Percentiles rank a stretch among this genome's conserved stretches.
Evolutionary conservation across 1,140 invertebrate species (phyloP).

Genomic region (Diorhabda elongata): DNA sequence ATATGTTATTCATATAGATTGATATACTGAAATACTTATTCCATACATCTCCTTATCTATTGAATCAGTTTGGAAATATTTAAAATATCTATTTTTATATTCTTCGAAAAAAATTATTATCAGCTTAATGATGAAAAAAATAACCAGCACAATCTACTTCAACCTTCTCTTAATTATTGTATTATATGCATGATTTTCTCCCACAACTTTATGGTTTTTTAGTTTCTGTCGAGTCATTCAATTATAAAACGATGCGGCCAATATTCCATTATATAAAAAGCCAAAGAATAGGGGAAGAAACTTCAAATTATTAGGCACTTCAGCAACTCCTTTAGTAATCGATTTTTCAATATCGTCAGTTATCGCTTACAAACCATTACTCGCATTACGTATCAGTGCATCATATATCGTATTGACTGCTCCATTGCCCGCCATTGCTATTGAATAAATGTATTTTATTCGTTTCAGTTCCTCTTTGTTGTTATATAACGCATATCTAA

Average conservation of each 20-base stretch:
- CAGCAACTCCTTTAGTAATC: constrained; percentile 1
- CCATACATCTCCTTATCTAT: too few relatives aligned
- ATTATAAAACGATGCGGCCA: not conserved
- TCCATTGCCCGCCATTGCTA: constrained; percentile 1
- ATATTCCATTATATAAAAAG: constrained; percentile 3
- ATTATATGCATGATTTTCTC: too few relatives aligned
- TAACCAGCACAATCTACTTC: too few relatives aligned
- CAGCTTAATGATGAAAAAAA: too few relatives aligned
- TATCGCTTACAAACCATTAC: constrained; percentile 2
- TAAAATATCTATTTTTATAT: too few relatives aligned
- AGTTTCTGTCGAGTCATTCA: not conserved
- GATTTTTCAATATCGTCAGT: not conserved
- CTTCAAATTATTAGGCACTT: constrained; percentile 2
- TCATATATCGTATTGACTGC: not conserved
- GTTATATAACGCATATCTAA: not conserved
- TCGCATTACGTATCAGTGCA: constrained; percentile 1
- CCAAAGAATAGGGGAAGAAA: not conserved
- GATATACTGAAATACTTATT: too few relatives aligned
- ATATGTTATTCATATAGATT: too few relatives aligned
- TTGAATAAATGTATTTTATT: constrained; percentile 3
- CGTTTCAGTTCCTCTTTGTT: constrained; percentile 2
- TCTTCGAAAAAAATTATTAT: too few relatives aligned
- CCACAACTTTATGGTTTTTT: too few relatives aligned
- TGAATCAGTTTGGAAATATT: too few relatives aligned
- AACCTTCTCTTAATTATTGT: too few relatives aligned